Evolutionary conservation across 2,888 invertebrate genomes (phyloP).

Genomic region (Nebria salina): DNA sequence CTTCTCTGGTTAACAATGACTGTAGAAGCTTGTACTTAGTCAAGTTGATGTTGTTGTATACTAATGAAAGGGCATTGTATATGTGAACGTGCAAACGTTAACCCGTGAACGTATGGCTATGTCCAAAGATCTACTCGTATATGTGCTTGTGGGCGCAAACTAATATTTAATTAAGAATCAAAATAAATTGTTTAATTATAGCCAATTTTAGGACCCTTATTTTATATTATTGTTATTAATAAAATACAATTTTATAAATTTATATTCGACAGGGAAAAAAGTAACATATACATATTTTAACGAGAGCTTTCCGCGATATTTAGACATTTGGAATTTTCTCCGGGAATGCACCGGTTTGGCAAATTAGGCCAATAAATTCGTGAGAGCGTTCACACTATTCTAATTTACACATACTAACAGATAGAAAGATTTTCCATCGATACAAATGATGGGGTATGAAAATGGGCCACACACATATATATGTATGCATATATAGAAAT

Average conservation of each 20-base stretch:
- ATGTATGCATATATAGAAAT: not conserved
- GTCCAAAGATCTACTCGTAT: not conserved
- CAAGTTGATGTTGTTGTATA: not conserved
- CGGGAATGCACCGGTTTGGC: not conserved
- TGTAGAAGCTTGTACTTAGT: not conserved
- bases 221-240: too few relatives aligned
- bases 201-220: too few relatives aligned
- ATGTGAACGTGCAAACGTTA: not conserved
- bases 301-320: not conserved
- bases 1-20: not conserved
- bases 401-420: slow-evolving; percentile 3
- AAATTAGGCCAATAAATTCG: not conserved
- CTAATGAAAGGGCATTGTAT: not conserved
- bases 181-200: not conserved
- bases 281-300: not conserved
- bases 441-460: not conserved
- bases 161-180: not conserved
- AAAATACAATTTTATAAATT: too few relatives aligned
- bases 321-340: not conserved
- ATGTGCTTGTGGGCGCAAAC: not conserved
- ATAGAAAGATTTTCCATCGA: not conserved
- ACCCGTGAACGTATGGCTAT: not conserved
- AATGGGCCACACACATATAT: not conserved
- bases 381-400: not conserved
- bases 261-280: too few relatives aligned